Conservation (phyloP, 2,113 vertebrate species). For the Periophthalmodon schlosseri region DNA sequence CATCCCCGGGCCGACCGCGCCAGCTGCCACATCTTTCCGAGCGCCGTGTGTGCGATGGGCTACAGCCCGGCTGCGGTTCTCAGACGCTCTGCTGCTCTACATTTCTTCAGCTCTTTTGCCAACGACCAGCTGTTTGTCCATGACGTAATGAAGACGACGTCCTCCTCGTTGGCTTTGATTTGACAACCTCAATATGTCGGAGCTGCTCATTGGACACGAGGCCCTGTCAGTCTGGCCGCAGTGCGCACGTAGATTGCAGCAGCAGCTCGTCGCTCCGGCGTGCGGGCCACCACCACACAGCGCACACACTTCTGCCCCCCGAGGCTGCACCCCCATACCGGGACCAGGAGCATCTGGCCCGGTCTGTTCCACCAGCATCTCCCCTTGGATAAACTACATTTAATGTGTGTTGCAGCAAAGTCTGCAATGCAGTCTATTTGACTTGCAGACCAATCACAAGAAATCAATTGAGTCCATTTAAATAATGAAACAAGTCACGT, state of each 20-base stretch:
- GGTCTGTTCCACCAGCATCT: background rate
- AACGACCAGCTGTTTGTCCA: constrained; percentile 82
- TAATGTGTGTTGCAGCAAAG: background rate
- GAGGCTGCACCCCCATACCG: constrained; percentile 16
- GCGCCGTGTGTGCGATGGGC: constrained; percentile 59
- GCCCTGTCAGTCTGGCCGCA: constrained; percentile 58
- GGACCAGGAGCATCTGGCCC: constrained; percentile 1
- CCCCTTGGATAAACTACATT: background rate
- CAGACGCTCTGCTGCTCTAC: constrained; percentile 77
- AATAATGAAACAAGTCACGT: constrained; percentile 10
- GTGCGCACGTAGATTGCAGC: constrained; percentile 65
- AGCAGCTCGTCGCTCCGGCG: constrained; percentile 45
- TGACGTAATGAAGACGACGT: constrained; percentile 77
- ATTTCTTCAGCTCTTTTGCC: constrained; percentile 77
- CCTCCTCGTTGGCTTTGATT: constrained; percentile 72
- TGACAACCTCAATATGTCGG: constrained; percentile 56
- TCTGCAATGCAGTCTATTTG: constrained; percentile 43
- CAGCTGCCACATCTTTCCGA: constrained; percentile 75
- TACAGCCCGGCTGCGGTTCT: constrained; percentile 72
- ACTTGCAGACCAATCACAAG: constrained; percentile 2
- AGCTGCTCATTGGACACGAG: constrained; percentile 64
- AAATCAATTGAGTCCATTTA: constrained; percentile 14
- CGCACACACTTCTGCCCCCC: constrained; percentile 11
- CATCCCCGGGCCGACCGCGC: constrained; percentile 64
- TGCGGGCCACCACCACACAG: constrained; percentile 38